A percentile compares a stretch with the other conserved stretches of the same genome.
Evolutionary conservation across 2,888 invertebrate species (phyloP).

Genomic region (Leuctra nigra): DNA sequence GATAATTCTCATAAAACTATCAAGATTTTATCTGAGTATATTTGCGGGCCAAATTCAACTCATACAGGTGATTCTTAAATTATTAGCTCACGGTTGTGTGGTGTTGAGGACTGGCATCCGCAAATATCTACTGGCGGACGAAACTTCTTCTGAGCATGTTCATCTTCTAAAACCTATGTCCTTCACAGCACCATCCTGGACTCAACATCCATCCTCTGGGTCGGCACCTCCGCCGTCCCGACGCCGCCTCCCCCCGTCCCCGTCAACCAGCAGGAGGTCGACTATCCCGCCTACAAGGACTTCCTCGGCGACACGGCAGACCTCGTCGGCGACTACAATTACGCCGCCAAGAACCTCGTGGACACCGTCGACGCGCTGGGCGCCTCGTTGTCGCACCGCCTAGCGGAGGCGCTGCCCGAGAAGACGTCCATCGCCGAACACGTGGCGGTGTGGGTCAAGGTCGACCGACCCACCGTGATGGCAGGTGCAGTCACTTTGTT

Average conservation of each 20-base stretch:
- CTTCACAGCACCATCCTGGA: neutral
- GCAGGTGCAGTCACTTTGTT: no score
- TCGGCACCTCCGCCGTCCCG: neutral
- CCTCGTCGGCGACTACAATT: neutral
- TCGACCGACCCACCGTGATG: constrained; percentile 3
- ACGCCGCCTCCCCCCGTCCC: neutral
- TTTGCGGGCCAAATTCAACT: no score
- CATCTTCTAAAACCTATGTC: no score
- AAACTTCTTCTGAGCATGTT: no score
- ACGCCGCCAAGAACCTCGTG: neutral
- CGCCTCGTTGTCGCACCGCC: neutral
- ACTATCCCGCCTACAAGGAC: neutral
- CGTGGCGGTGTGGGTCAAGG: neutral
- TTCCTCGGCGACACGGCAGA: neutral
- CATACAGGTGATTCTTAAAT: no score
- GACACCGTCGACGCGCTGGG: neutral
- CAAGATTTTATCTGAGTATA: no score
- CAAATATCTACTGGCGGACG: no score
- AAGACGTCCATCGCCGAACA: neutral
- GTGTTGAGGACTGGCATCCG: no score
- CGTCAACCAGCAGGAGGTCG: neutral
- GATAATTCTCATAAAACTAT: no score
- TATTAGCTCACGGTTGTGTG: no score
- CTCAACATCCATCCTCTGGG: neutral
- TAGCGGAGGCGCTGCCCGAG: neutral